Evolutionary conservation across 1,140 invertebrate genomes (phyloP), one percentile per base, ranked within the genome.

Genomic region (Andricus grossulariae): DNA sequence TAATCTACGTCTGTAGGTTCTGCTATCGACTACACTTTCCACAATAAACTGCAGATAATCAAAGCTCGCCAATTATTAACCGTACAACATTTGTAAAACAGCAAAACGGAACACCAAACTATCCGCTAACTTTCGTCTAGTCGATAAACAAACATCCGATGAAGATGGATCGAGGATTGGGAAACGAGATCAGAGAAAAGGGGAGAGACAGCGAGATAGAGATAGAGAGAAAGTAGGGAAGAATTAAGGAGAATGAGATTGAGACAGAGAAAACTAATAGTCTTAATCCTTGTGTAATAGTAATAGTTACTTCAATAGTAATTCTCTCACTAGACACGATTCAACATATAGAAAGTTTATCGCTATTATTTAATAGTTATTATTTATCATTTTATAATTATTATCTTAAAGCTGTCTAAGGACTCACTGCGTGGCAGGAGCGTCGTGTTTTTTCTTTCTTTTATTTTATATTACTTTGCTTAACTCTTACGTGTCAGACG

Each of bases 261-360:
- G n/a, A 66, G 13, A n/a, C 13, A 66, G 13, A 32, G 16, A 39
- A 39, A 66, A 60, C 25, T 32, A 60, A 39, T 66, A 66, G 57
- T 66, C 57, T 25, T 80, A 80, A 82, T 83, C 52, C 72, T 73
- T 84, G 80, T 83, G 71, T 79, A 83, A 88, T 87, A 90, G 81
- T 88, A 88, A 81, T 85, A 83, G 81, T 87, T 90, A 88, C 82
- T 87, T 89, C 82, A 82, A 89, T 89, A 89, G 82, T 85, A 85
- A 84, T 86, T 88, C 85, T 90, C 86, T 90, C 86, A 88, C 89
- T 90, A 90, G 88, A 90, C 89, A 89, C 88, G 87, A 90, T 90
- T 89, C 89, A 90, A 90, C 89, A 90, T 90, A 90, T 89, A 90
- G 89, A 90, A 90, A 90, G 89, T 89, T 89, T 86, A 89, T 90